These are phyloP conservation scores for Zhuqinia jingwanae DNA, from an alignment of 2,888 invertebrate species.

Conservation along the genomic window DNA sequence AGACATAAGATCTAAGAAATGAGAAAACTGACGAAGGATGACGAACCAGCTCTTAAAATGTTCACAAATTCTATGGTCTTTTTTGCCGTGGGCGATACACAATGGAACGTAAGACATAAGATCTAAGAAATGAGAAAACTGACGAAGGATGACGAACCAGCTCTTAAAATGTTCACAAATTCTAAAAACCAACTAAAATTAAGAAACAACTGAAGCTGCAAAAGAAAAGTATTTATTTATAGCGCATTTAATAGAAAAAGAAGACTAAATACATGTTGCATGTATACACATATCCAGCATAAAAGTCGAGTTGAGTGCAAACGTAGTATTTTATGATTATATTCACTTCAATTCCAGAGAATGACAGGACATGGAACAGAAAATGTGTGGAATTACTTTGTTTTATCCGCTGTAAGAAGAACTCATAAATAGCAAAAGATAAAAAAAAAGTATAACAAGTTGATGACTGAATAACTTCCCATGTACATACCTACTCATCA, in stretches of 20 bases:
- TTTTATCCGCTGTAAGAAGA: not conserved
- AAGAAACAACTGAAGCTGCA: constrained; percentile 39
- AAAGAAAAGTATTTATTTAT: constrained; percentile 44
- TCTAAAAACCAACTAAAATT: constrained; percentile 58
- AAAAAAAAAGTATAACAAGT: constrained; percentile 10
- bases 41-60: constrained; percentile 60
- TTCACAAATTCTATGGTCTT: constrained; percentile 50
- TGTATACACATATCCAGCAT: too few species aligned
- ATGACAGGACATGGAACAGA: not conserved
- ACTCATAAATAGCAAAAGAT: constrained; percentile 18
- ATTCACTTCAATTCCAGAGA: constrained; percentile 4
- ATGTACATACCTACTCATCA: too few species aligned
- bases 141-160: constrained; percentile 67
- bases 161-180: constrained; percentile 54
- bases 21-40: constrained; percentile 69
- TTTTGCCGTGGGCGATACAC: constrained; percentile 60
- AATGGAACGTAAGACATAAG: constrained; percentile 60
- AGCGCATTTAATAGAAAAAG: not conserved
- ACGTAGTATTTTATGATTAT: too few species aligned
- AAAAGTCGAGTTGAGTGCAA: too few species aligned
- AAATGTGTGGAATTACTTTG: not conserved
- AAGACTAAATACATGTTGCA: not conserved
- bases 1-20: constrained; percentile 64
- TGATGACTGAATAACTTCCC: constrained; percentile 1
- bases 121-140: constrained; percentile 69